Base-by-base conservation (phyloP, 2,797 vertebrate genomes). In the Numenius phaeopus region DNA sequence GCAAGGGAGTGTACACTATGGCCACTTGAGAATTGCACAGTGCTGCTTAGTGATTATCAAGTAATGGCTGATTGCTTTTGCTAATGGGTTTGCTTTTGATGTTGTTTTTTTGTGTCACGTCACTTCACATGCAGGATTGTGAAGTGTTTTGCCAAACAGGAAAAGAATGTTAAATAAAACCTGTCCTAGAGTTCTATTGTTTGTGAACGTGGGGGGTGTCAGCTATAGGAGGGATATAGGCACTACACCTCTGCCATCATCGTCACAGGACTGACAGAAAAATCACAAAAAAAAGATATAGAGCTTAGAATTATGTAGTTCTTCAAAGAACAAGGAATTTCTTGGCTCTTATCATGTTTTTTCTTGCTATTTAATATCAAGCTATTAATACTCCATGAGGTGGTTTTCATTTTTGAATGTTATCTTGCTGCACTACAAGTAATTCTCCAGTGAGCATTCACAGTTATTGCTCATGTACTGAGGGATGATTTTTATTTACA, bases 31-130 rank as follows among this genome's bases (percentile, higher is more conserved):
- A 96, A 89, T 69, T 95, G 42, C 78, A 90, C 32, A 64, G 40
- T 0, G 4, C 86, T 87, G 78, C 90, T 75, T 71, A 87, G 91
- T 87, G 90, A 90, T 96, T 94, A 92, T 94, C 90, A 78, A 85
- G 81, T 83, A 95, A 94, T 95, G 90, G 72, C 61, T 85, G 86
- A 95, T 95, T 96, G 96, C 78, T 91, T 95, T 93, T 93, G 86
- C 84, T 97, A 96, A 96, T 94, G 84, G 75, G 12, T 86, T 96
- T 90, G 49, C 49, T 94, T 97, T 90, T 94, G 78, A 83, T 93
- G 75, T 70, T 91, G 59, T 39, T 90, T 82, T 82, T 92, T 71
- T 71, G 10, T 87, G 71, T 87, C 64, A 65, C n/a, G 20, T 75
- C 81, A 47, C 59, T 89, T 83, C 78, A 95, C 29, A 83, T 42